Evolutionary conservation across 2,888 invertebrate genomes (phyloP).

Genomic region (Lycaena phlaeas): DNA sequence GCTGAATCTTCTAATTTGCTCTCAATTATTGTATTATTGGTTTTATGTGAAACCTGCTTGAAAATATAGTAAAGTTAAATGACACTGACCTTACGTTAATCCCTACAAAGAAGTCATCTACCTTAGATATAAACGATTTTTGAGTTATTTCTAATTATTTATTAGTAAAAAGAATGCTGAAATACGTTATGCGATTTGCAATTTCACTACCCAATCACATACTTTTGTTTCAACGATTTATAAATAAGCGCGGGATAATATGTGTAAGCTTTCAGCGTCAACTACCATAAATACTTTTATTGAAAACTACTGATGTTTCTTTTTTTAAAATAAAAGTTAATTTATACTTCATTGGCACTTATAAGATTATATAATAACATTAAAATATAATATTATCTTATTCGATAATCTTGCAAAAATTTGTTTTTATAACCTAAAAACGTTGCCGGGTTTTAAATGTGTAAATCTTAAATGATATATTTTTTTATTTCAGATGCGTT

Average conservation of each 20-base stretch:
- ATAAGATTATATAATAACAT: not conserved
- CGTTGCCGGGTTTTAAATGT: slow-evolving; percentile 44
- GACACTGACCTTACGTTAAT: not conserved
- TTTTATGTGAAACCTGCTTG: no score
- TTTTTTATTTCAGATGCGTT: slow-evolving; percentile 42
- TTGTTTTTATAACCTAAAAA: slow-evolving; percentile 51
- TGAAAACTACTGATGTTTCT: no score
- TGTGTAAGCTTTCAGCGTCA: slow-evolving; percentile 45
- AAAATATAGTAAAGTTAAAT: not conserved
- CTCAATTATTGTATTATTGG: not conserved
- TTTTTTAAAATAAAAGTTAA: no score
- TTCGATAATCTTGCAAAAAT: not conserved
- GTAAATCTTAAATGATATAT: slow-evolving; percentile 15
- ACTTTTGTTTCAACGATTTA: not conserved
- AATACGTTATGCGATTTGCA: not conserved
- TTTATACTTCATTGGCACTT: not conserved
- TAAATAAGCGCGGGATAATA: slow-evolving; percentile 59
- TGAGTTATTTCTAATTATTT: no score
- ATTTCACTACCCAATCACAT: not conserved
- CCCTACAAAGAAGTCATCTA: slow-evolving; percentile 1
- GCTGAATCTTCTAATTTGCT: slow-evolving; percentile 7
- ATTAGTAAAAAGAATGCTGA: no score
- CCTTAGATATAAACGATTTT: not conserved
- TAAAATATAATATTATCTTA: not conserved
- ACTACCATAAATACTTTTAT: slow-evolving; percentile 13